A percentile compares a stretch with the other conserved stretches of the same genome.
These are phyloP conservation scores for Drosophila falleni DNA, from an alignment of 2,888 invertebrate genomes.

Conservation along the genomic window DNA sequence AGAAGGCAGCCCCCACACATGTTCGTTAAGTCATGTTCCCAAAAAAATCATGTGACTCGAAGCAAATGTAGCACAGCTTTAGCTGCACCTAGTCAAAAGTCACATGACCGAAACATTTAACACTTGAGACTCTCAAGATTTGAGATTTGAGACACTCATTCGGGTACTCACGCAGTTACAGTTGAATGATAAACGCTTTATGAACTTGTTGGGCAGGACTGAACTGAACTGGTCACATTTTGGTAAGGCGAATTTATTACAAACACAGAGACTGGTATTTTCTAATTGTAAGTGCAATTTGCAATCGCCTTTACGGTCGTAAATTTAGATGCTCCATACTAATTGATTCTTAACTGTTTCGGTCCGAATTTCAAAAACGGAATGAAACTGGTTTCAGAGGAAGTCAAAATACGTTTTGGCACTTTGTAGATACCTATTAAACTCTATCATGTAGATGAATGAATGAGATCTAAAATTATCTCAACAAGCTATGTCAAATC, in stretches of 20 bases:
- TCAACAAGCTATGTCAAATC: not conserved
- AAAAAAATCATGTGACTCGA: constrained; percentile 43
- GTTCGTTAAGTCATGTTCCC: constrained; percentile 11
- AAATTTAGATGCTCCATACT: constrained; percentile 59
- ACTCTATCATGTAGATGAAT: constrained; percentile 1
- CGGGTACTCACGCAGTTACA: constrained; percentile 19
- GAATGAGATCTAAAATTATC: constrained; percentile 14
- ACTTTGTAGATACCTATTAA: constrained; percentile 4
- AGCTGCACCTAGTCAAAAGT: constrained; percentile 41
- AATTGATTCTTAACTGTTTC: constrained; percentile 74
- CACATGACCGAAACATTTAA: constrained; percentile 45
- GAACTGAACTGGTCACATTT: constrained; percentile 30
- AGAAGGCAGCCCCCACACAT: constrained; percentile 32
- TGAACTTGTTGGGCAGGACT: constrained; percentile 53
- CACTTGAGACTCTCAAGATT: not conserved
- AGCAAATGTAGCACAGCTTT: constrained; percentile 11
- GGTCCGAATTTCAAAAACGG: constrained; percentile 27
- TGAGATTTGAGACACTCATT: constrained; percentile 12
- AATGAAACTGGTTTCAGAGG: constrained; percentile 46
- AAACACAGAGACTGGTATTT: constrained; percentile 51
- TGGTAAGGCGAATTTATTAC: constrained; percentile 41
- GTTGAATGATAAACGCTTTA: constrained; percentile 34
- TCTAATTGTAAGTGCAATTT: constrained; percentile 63
- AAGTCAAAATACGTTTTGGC: constrained; percentile 33
- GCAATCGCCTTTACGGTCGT: constrained; percentile 50